A percentile compares a stretch with the other conserved stretches of the same genome.
Conservation (phyloP, 2,113 vertebrate genomes). For the Formicarius rufipectus region DNA sequence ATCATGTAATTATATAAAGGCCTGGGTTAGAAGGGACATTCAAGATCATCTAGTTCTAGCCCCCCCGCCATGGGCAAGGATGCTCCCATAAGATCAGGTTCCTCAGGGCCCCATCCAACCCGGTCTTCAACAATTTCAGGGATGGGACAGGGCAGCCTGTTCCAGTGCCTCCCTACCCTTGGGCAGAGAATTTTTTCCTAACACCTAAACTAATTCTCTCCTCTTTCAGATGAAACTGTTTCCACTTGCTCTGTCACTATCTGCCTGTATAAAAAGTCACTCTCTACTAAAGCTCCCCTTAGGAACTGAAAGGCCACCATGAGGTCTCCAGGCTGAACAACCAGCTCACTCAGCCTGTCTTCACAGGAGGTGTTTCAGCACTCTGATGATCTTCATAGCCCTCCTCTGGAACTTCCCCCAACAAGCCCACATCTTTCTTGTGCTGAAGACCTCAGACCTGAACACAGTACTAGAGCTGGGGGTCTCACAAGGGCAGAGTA, state of each 20-base stretch:
- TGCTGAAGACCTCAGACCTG: neutral
- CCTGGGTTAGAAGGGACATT: neutral
- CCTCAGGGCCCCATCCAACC: neutral
- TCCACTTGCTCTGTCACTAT: neutral
- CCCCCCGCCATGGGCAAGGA: rapidly evolving
- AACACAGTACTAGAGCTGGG: neutral
- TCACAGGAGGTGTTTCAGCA: neutral
- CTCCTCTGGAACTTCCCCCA: neutral
- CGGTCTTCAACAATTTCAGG: neutral
- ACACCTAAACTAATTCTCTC: neutral
- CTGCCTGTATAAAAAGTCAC: neutral
- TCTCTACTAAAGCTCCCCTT: neutral
- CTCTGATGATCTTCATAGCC: neutral
- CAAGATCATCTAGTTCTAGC: neutral
- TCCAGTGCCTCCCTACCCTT: too few relatives aligned
- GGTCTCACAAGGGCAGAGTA: neutral
- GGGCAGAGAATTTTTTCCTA: neutral
- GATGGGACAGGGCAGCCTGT: neutral
- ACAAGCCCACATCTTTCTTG: neutral
- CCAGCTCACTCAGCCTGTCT: neutral
- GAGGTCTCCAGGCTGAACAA: neutral
- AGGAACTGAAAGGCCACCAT: neutral
- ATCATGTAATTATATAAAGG: neutral
- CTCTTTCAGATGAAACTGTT: neutral
- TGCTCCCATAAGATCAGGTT: neutral